A percentile compares a stretch with the other conserved stretches of the same genome.
Evolutionary conservation across 2,888 invertebrate genomes (phyloP).

Genomic region (Ceraclea dissimilis): DNA sequence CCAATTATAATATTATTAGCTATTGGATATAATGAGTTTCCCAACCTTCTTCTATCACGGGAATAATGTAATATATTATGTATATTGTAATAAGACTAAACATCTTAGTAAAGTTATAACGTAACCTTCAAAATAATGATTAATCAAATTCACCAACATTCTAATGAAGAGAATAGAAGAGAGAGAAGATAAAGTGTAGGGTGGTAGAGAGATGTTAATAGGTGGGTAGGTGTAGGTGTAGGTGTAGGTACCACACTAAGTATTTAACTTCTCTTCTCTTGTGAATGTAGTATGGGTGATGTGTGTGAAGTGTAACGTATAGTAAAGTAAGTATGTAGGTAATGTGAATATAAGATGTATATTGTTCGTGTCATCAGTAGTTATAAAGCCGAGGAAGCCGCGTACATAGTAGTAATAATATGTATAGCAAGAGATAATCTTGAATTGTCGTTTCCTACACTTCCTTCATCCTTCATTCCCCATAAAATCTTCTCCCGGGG

Average conservation of each 20-base stretch:
- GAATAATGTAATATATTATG: no score
- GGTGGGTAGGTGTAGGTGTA: no score
- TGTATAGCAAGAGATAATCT: background rate
- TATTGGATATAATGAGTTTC: no score
- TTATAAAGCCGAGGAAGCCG: background rate
- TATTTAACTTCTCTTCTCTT: no score
- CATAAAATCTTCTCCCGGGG: background rate
- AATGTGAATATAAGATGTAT: background rate
- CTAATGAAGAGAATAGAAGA: no score
- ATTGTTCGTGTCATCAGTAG: background rate
- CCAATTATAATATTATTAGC: no score
- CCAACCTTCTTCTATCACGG: no score
- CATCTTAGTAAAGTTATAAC: background rate
- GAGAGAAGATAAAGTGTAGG: background rate
- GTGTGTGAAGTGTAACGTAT: background rate
- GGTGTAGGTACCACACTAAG: no score
- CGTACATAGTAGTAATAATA: background rate
- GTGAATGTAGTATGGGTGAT: background rate
- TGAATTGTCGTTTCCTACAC: constrained; percentile 1
- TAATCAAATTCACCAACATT: background rate
- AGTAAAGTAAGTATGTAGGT: background rate
- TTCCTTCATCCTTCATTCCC: constrained; percentile 1
- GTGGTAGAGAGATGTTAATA: background rate
- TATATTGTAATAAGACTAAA: no score
- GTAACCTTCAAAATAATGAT: background rate